These are phyloP conservation scores for Megastigmus dorsalis DNA, from an alignment of 2,888 invertebrate genomes.

Conservation along the genomic window DNA sequence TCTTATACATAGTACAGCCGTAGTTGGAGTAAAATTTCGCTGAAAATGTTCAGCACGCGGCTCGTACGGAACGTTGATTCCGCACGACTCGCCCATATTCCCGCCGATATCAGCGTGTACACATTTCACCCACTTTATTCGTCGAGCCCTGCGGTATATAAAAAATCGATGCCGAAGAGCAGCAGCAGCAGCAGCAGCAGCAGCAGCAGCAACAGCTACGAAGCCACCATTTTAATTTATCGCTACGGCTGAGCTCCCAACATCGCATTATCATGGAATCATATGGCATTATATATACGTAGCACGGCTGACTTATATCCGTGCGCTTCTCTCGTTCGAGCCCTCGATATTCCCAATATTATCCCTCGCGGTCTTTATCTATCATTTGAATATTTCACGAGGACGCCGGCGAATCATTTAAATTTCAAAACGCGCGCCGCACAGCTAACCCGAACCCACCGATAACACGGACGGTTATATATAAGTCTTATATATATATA, in stretches of 20 bases:
- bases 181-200: background rate
- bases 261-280: slow-evolving; percentile 38
- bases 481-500: background rate
- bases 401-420: slow-evolving; percentile 46
- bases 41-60: too few species aligned
- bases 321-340: background rate
- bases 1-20: too few species aligned
- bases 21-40: too few species aligned
- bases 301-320: slow-evolving; percentile 43
- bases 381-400: slow-evolving; percentile 52
- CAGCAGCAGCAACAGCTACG: too few species aligned
- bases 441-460: too few species aligned
- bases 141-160: too few species aligned
- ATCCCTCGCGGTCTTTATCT: slow-evolving; percentile 38
- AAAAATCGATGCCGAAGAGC: slow-evolving; percentile 13
- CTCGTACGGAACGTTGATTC: too few species aligned
- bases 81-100: too few species aligned
- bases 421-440: slow-evolving; percentile 45
- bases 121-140: too few species aligned
- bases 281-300: slow-evolving; percentile 50
- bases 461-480: background rate
- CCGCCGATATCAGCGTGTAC: too few species aligned
- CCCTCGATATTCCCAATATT: slow-evolving; percentile 44
- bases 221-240: slow-evolving; percentile 46
- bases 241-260: slow-evolving; percentile 12